Base-by-base conservation (phyloP, 2,113 vertebrate genomes). In the Heterocephalus glaber region DNA sequence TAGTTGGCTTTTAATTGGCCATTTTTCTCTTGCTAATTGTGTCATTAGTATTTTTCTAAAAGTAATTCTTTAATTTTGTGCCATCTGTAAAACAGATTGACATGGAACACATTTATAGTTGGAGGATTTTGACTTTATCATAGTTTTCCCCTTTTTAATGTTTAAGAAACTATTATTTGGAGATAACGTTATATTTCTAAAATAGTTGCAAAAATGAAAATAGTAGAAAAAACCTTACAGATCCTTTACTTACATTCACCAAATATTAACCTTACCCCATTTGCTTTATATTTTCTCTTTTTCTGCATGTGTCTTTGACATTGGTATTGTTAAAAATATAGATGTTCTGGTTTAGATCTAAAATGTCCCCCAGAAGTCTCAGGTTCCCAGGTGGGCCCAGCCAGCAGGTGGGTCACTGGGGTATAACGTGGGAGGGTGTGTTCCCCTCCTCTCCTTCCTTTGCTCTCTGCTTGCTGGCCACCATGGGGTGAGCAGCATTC, bases 51-150 rank as follows among this genome's bases (percentile, higher is more conserved):
- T 20, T 65, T 95, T 94, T 86, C 60, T 86, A 88, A 89, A 91
- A 82, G 61, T 66, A 85, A 63, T 44, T 90, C 52, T 94, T 93
- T 92, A 91, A 79, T 86, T 88, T 95, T 94, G 47, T 44, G 61
- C 80, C 33, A 72, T 56, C 85, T 83, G 2, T 79, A 86, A 96
- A 82, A 86, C 3, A 38, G 58, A 60, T 86, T 66, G 89, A 89
- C 92, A 66, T 66, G 72, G 47, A 92, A 87, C 7, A 86, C 41
- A 74, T 63, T 89, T 92, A 30, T 14, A 82, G 79, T 80, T 89
- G 79, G 90, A 49, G 38, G 49, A 65, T 33, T 86, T 89, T 72
- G 26, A 60, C 86, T 89, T 84, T 88, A 41, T 26, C 68, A 92
- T 60, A 20, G 11, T 60, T 90, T 86, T 81, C 26, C 12, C 3